A percentile compares a stretch with the other conserved stretches of the same genome.
Evolutionary conservation across 2,113 vertebrate genomes (phyloP).

Genomic region (Actenoides lindsayi): DNA sequence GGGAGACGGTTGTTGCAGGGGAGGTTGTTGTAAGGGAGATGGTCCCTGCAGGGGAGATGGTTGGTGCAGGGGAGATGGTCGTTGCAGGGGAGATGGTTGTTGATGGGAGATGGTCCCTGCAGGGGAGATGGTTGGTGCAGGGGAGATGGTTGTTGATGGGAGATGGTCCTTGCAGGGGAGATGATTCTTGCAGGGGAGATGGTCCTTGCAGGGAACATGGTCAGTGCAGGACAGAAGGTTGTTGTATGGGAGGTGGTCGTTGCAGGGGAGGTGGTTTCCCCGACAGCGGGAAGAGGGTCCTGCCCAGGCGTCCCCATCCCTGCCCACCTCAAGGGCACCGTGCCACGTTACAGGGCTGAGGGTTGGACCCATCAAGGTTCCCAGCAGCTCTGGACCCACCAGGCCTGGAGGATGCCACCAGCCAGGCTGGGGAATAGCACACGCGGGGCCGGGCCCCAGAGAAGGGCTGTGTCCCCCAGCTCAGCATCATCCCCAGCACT

Average conservation of each 20-base stretch:
- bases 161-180: neutral
- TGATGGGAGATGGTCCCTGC: neutral
- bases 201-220: neutral
- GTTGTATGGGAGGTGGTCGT: neutral
- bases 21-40: too few relatives aligned
- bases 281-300: neutral
- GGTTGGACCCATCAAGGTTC: neutral
- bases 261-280: neutral
- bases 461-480: neutral
- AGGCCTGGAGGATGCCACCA: neutral
- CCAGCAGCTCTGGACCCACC: neutral
- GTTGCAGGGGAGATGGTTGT: neutral
- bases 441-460: neutral
- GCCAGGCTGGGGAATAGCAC: neutral
- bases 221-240: neutral
- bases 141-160: neutral
- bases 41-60: neutral
- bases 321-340: neutral
- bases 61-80: neutral
- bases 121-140: neutral
- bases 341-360: neutral
- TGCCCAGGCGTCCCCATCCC: neutral
- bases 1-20: too few relatives aligned
- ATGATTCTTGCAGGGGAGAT: rapidly evolving
- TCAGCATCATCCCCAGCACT: neutral